A percentile compares a stretch with the other conserved stretches of the same genome.
Conservation (phyloP, 2,797 vertebrate genomes). For the Scolopax rusticola region DNA sequence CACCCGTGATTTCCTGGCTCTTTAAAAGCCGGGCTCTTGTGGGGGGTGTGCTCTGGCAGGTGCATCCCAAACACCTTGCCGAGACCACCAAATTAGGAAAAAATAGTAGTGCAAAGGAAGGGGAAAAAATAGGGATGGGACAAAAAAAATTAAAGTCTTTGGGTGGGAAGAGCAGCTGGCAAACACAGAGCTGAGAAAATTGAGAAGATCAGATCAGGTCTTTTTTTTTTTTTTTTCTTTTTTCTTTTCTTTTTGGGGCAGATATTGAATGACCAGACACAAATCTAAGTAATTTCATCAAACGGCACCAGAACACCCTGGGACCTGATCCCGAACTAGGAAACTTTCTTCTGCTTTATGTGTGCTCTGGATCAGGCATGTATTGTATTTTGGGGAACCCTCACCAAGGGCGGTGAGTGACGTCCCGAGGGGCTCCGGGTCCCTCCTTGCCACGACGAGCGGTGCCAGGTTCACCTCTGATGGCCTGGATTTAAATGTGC, state of each 20-base stretch:
- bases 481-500: neutral
- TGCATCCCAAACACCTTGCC: neutral
- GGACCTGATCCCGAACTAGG: neutral
- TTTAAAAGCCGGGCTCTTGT: neutral
- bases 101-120: neutral
- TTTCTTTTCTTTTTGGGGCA: neutral
- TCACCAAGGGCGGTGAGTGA: no score
- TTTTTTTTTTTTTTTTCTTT: neutral
- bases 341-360: neutral
- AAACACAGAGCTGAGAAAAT: neutral
- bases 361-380: neutral
- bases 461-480: neutral
- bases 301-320: neutral
- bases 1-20: slow-evolving; percentile 8
- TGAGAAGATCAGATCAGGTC: neutral
- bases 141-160: slow-evolving; percentile 19
- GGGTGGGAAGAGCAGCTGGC: neutral
- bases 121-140: neutral
- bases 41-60: neutral
- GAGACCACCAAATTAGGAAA: neutral
- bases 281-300: slow-evolving; percentile 22
- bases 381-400: accelerated
- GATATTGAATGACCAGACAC: neutral
- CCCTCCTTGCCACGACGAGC: accelerated
- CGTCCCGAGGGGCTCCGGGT: neutral